Percentiles rank a stretch among this genome's conserved stretches.
phyloP scores from a whole-genome alignment of 2,888 invertebrate genomes.

The Serrognathus titanus region DNA sequence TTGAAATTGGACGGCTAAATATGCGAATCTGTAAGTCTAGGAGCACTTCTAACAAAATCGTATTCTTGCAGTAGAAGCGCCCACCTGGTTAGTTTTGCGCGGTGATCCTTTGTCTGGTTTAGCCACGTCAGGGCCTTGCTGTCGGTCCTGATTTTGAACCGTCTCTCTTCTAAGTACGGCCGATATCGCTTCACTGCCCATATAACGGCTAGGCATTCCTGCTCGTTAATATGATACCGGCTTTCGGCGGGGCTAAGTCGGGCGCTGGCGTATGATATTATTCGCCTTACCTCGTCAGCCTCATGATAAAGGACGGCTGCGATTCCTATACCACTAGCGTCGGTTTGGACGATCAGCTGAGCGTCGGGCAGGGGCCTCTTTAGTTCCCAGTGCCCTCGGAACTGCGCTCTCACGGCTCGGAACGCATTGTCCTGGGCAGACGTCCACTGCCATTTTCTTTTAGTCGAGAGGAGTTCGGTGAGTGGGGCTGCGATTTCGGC shows the following conservation, averaged over 20 bases:
- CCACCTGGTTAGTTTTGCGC: slow-evolving; percentile 21
- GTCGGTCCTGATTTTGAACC: slow-evolving; percentile 25
- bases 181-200: slow-evolving; percentile 28
- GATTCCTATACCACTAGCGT: slow-evolving; percentile 26
- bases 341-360: slow-evolving; percentile 23
- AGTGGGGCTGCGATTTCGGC: slow-evolving; percentile 1
- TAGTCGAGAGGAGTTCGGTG: background rate
- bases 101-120: slow-evolving; percentile 11
- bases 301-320: slow-evolving; percentile 29
- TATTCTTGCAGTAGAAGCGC: slow-evolving; percentile 23
- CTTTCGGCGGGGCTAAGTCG: slow-evolving; percentile 16
- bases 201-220: slow-evolving; percentile 27
- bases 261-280: slow-evolving; percentile 26
- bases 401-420: slow-evolving; percentile 11
- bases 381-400: slow-evolving; percentile 7
- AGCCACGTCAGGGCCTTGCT: slow-evolving; percentile 29
- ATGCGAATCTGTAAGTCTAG: no score
- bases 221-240: slow-evolving; percentile 29
- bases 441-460: slow-evolving; percentile 12
- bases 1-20: no score
- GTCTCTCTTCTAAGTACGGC: slow-evolving; percentile 24
- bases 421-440: slow-evolving; percentile 15
- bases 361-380: background rate
- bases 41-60: slow-evolving; percentile 5
- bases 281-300: slow-evolving; percentile 1